Base-by-base conservation (phyloP, 2,797 vertebrate genomes). In the Myotis vivesi region DNA sequence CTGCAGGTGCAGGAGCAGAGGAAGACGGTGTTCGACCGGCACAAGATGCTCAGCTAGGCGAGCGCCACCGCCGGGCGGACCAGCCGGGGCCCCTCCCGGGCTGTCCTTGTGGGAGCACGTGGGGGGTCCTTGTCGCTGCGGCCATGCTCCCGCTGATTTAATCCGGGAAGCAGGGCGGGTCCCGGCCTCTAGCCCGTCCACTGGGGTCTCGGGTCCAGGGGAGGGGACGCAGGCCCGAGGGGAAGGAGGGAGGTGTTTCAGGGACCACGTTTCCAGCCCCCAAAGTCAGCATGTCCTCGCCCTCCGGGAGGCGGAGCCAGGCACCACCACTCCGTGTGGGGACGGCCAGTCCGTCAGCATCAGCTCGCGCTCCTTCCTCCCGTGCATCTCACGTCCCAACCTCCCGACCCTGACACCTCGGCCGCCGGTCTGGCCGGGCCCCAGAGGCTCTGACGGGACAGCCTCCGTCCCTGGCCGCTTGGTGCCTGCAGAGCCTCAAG, bases 1-100 rank as follows among this genome's bases (percentile, higher is more conserved):
- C 98, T 99, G 95, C 99, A 99, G 97, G 99, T 99, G 96, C 99
- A 99, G 98, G 99, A 99, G 94, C 99, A 99, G 96, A 98, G 99
- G 97, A 99, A 99, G 98, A 99, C 99, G 0, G 99, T 99, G 77
- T 99, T 99, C 1, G 99, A 99, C 93, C 99, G 99, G 38, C 99
- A 99, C 98, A 99, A 99, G 98, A 98, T 99, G 98, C 99, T 99
- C 44, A 99, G 99, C 97, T 99, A 99, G 98, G 94, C 0, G 44
- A 8, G 8, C 2, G 15, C 0, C 0, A 1, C 57, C 4, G 23
- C 22, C 55, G 8, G 46, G 55, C 44, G 9, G 55, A 23, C 55
- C 55, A 5, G 57, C 57, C 57, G 1, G 22, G 46, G 22, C 71
- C 71, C 53, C n/a, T 59, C 6, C 69, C 1, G 0, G 11, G 44